A percentile compares a stretch with the other conserved stretches of the same genome.
These are phyloP conservation scores for Rissa tridactyla DNA, from an alignment of 2,113 vertebrate species.

Conservation along the genomic window DNA sequence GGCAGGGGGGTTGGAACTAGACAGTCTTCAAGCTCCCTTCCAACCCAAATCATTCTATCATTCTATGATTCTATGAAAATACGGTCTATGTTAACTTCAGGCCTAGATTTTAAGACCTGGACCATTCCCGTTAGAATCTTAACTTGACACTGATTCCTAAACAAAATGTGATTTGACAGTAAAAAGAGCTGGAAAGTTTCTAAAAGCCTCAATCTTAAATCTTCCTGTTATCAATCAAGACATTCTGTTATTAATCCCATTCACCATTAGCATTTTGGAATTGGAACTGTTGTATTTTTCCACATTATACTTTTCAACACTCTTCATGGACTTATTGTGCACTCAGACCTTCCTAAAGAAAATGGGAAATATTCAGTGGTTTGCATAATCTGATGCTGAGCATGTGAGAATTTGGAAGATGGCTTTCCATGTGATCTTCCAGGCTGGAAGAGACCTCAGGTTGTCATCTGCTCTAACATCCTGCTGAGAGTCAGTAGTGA, in stretches of 20 bases:
- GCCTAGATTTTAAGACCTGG: neutral
- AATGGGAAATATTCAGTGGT: neutral
- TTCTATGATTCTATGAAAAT: neutral
- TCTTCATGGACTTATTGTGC: neutral
- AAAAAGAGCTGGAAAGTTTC: neutral
- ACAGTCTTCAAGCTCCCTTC: neutral
- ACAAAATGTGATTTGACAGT: neutral
- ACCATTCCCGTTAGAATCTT: neutral
- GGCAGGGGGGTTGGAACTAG: too few species aligned
- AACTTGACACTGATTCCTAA: neutral
- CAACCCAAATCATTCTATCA: neutral
- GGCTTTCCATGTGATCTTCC: neutral
- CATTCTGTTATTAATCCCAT: neutral
- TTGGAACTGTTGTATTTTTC: neutral
- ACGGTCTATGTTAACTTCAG: neutral
- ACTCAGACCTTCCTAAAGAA: neutral
- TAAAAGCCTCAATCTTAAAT: neutral
- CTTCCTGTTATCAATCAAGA: neutral
- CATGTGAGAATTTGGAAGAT: neutral
- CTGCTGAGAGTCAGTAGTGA: neutral
- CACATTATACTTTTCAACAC: neutral
- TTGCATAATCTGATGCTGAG: neutral
- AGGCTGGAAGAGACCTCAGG: neutral
- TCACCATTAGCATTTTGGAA: neutral
- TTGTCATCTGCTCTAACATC: neutral